These are phyloP conservation scores for Ardeotis arabs DNA, from an alignment of 2,113 vertebrate species.

Conservation along the genomic window DNA sequence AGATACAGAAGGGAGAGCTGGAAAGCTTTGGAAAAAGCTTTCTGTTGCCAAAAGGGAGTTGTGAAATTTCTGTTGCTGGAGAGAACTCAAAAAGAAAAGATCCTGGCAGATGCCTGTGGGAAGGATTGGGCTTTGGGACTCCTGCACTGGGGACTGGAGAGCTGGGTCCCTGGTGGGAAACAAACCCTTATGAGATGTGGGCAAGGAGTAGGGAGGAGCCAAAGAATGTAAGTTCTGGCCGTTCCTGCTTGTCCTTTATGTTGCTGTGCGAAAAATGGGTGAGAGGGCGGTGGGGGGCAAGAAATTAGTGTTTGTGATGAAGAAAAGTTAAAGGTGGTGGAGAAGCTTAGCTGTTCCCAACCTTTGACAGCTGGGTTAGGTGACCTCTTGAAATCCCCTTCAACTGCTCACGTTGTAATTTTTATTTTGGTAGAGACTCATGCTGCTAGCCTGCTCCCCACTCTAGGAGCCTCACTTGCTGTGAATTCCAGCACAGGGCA, in stretches of 20 bases:
- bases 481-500: neutral
- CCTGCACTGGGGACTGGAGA: neutral
- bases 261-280: neutral
- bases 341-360: neutral
- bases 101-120: neutral
- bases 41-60: neutral
- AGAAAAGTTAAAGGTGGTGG: neutral
- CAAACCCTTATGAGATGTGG: neutral
- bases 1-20: neutral
- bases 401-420: neutral
- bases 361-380: neutral
- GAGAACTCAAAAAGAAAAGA: neutral
- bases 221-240: rapidly evolving
- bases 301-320: neutral
- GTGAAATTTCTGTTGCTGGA: neutral
- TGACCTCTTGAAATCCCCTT: neutral
- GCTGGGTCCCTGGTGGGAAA: neutral
- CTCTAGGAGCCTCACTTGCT: neutral
- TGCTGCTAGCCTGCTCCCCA: neutral
- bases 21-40: conserved; percentile 1
- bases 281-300: rapidly evolving
- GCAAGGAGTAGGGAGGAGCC: neutral
- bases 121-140: neutral
- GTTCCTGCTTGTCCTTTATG: neutral
- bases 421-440: neutral